These are phyloP conservation scores for Halocynthia aurantium DNA, from an alignment of 23 tunicate genomes.

Conservation along the genomic window DNA sequence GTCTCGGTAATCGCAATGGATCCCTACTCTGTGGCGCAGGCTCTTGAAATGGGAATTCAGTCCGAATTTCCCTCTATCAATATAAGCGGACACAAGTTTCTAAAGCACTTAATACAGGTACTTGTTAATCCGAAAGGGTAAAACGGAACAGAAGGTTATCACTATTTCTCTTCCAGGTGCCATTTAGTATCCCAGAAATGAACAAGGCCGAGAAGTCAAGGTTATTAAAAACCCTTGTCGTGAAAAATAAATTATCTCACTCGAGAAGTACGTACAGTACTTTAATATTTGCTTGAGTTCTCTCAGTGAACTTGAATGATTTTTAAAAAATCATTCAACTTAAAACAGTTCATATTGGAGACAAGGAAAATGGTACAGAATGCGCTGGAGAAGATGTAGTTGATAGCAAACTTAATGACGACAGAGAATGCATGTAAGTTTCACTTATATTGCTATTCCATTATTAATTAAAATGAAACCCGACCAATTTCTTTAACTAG, in stretches of 20 bases:
- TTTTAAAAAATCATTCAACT: too few species aligned
- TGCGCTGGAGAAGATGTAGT: too few species aligned
- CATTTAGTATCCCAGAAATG: conserved; percentile 19
- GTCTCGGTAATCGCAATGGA: conserved; percentile 23
- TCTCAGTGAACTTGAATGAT: too few species aligned
- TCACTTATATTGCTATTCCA: too few species aligned
- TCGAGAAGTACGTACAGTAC: not conserved
- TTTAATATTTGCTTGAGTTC: too few species aligned
- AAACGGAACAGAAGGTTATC: not conserved
- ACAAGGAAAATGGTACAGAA: too few species aligned
- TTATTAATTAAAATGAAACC: too few species aligned
- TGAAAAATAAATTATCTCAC: not conserved
- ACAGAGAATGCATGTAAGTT: too few species aligned
- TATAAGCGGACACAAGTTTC: conserved; percentile 23
- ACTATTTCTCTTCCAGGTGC: conserved; percentile 8
- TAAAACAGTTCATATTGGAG: too few species aligned
- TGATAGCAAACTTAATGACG: too few species aligned
- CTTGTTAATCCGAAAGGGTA: not conserved
- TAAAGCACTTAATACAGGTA: conserved; percentile 25
- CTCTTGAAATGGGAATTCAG: conserved; percentile 26
- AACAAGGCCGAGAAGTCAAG: not conserved
- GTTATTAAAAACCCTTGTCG: not conserved
- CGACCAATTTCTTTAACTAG: too few species aligned
- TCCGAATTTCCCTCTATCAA: conserved; percentile 26
- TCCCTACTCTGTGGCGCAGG: conserved; percentile 16